These are phyloP conservation scores for Entomyzon cyanotis DNA, from an alignment of 2,113 vertebrate genomes.

Conservation along the genomic window DNA sequence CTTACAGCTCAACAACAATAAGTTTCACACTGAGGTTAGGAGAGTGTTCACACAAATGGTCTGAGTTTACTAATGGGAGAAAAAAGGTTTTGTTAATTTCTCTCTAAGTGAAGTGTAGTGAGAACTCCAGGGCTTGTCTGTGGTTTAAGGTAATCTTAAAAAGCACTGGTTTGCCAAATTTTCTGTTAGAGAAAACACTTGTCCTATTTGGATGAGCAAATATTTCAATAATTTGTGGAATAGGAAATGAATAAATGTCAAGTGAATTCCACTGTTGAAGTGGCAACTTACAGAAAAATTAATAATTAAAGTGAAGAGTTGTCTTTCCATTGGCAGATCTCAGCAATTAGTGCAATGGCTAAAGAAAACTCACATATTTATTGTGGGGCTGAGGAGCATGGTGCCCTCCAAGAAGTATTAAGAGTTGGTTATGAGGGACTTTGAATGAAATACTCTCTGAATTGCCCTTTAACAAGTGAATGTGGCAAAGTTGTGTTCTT, in stretches of 20 bases:
- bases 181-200: neutral
- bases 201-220: neutral
- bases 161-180: rapidly evolving
- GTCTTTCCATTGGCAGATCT: neutral
- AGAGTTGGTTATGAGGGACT: neutral
- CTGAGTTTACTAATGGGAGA: neutral
- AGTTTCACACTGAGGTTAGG: neutral
- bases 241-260: neutral
- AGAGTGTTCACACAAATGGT: neutral
- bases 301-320: neutral
- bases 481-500: neutral
- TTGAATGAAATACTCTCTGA: neutral
- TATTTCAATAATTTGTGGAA: neutral
- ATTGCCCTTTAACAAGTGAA: neutral
- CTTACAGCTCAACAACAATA: neutral
- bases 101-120: neutral
- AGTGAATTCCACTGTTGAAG: neutral
- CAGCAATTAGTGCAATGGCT: neutral
- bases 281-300: neutral
- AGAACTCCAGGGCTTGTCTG: neutral
- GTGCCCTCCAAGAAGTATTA: neutral
- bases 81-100: neutral
- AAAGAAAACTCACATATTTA: neutral
- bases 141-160: neutral
- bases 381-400: neutral